phyloP scores from a whole-genome alignment of 1,140 invertebrate species.

The Hormaphis cornu region DNA sequence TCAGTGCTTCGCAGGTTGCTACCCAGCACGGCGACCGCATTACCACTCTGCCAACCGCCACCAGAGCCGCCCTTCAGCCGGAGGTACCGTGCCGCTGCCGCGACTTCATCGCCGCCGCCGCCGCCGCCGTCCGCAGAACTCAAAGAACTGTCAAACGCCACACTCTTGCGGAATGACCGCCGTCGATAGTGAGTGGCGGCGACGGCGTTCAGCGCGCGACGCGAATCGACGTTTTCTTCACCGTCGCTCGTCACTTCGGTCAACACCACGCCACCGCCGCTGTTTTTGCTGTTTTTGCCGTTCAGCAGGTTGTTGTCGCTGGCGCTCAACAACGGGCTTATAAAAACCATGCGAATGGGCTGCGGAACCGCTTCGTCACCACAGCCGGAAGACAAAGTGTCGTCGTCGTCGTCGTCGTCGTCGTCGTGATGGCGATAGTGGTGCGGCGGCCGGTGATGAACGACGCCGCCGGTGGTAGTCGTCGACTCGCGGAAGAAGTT shows the following conservation, averaged over 20 bases:
- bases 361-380: neutral
- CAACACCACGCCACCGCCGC: neutral
- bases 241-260: constrained; percentile 1
- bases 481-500: neutral
- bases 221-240: neutral
- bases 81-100: neutral
- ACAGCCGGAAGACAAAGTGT: neutral
- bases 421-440: neutral
- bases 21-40: neutral
- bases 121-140: neutral
- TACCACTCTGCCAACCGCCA: neutral
- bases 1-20: constrained; percentile 13
- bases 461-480: neutral
- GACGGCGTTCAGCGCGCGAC: neutral
- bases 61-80: neutral
- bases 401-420: neutral
- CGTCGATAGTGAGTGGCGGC: neutral
- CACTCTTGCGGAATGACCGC: constrained; percentile 9
- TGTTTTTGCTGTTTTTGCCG: neutral
- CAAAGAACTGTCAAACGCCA: constrained; percentile 9
- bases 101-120: neutral
- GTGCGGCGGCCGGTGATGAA: neutral
- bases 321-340: neutral
- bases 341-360: constrained; percentile 9
- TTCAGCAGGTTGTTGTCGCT: too few relatives aligned